These are phyloP conservation scores for Trachelus iudaicus DNA, from an alignment of 2,888 invertebrate species.

Conservation along the genomic window DNA sequence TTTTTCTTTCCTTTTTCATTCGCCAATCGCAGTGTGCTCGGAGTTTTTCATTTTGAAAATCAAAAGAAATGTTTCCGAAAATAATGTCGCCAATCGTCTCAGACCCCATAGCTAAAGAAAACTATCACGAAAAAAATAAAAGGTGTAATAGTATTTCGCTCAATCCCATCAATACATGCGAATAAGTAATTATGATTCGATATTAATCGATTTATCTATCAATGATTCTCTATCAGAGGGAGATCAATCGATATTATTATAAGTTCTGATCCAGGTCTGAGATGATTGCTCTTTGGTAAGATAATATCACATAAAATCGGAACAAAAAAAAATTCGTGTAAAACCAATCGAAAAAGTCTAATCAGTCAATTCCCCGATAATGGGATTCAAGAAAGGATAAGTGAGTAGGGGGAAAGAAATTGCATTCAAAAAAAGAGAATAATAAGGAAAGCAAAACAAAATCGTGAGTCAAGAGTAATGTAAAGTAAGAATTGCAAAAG, in stretches of 20 bases:
- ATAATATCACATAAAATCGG: slow-evolving; percentile 64
- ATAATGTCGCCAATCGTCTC: too few species aligned
- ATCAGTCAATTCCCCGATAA: slow-evolving; percentile 56
- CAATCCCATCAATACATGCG: too few species aligned
- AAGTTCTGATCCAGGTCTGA: slow-evolving; percentile 27
- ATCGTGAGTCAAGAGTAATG: too few species aligned
- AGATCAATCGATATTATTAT: too few species aligned
- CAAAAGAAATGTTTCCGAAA: background rate
- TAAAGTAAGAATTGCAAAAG: too few species aligned
- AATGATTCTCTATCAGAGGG: too few species aligned
- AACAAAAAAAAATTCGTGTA: slow-evolving; percentile 41
- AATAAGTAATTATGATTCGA: background rate
- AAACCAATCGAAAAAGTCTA: slow-evolving; percentile 60
- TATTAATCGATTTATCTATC: background rate
- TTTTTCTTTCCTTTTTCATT: background rate
- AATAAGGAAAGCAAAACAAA: slow-evolving; percentile 28
- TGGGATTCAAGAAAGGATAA: slow-evolving; percentile 40
- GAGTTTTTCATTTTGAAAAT: slow-evolving; percentile 6
- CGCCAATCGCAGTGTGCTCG: background rate
- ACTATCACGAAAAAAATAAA: too few species aligned
- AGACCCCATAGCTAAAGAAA: too few species aligned
- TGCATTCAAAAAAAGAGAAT: slow-evolving; percentile 21
- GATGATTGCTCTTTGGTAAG: slow-evolving; percentile 63
- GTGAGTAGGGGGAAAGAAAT: too few species aligned
- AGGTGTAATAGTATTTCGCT: too few species aligned